These are phyloP conservation scores for Engraulis encrasicolus DNA, from an alignment of 2,113 vertebrate genomes.

Conservation along the genomic window DNA sequence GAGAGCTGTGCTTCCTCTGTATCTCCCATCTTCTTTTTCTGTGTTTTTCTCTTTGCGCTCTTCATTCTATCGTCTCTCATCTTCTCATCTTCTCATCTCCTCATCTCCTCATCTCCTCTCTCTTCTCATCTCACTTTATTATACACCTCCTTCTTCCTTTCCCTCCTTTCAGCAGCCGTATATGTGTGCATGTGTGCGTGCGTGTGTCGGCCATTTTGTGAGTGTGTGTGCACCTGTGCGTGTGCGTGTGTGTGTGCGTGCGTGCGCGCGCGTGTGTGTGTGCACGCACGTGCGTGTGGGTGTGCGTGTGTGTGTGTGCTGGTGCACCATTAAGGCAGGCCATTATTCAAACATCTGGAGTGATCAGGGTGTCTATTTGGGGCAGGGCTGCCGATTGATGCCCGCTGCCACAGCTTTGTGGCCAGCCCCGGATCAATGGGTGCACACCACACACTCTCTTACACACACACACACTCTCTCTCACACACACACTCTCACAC, in stretches of 20 bases:
- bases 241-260: no score
- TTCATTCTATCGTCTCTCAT: no score
- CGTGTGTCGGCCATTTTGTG: no score
- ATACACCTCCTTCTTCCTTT: not conserved
- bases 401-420: conserved; percentile 24
- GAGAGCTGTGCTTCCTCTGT: no score
- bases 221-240: no score
- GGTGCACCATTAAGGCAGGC: conserved; percentile 25
- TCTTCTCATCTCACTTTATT: not conserved
- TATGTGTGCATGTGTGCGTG: no score
- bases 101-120: not conserved
- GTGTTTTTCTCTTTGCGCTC: no score
- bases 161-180: not conserved
- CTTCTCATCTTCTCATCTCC: no score
- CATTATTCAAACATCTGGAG: conserved; percentile 36
- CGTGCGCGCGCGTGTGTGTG: not conserved
- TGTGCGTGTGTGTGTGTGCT: not conserved
- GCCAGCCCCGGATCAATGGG: conserved; percentile 33
- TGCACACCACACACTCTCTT: not conserved
- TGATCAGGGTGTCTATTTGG: conserved; percentile 43
- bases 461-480: not conserved
- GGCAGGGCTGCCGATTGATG: conserved; percentile 34
- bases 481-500: not conserved
- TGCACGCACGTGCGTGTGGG: no score
- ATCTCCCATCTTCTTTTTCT: no score